Evolutionary conservation across 92 coral and sea anemone species (phyloP), one percentile per base, ranked within the genome.

Genomic region (Actinernus sp.): DNA sequence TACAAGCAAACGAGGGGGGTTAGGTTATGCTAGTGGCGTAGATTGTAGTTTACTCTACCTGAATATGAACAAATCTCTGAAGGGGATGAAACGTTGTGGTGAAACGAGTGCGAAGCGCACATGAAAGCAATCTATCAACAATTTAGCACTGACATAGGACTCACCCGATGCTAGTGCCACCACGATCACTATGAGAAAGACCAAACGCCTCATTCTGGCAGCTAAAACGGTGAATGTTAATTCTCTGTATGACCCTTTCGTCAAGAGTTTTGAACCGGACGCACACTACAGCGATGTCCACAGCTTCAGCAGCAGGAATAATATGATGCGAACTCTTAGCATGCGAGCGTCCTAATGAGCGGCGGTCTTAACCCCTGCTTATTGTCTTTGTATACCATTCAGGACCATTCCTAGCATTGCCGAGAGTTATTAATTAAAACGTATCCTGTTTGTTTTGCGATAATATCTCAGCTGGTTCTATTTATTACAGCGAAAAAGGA

Each of bases 381-480:
- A 39, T 40, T 68, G 61, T 31, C 68, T 58, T 17, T 10, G 39
- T 1, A 9, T 23, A 23, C 30, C 38, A 26, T 49, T 83, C 65
- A 39, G 26, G 48, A 33, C 75, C 97, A 90, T 90, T 80, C 96
- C 88, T 53, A 31, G 63, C 91, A 82, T 89, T 62, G 68, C 91
- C 50, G 70, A 37, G 70, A 40, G 72, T 73, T 88, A 88, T 83
- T 81, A 79, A 87, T 70, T 80, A 64, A 74, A 73, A 63, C 76
- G 61, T 41, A 54, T 49, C 55, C 61, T 85, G 92, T 90, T 85
- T 81, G 63, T 61, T 78, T 83, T 37, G 70, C 10, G 89, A 86
- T 90, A 80, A 58, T 48, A 85, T 89, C 91, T 55, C 78, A 56
- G 65, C 45, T 70, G 78, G 67, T 39, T 34, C 64, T 54, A 39